Evolutionary conservation across 2,888 invertebrate genomes (phyloP).

Genomic region (Apoderus coryli): DNA sequence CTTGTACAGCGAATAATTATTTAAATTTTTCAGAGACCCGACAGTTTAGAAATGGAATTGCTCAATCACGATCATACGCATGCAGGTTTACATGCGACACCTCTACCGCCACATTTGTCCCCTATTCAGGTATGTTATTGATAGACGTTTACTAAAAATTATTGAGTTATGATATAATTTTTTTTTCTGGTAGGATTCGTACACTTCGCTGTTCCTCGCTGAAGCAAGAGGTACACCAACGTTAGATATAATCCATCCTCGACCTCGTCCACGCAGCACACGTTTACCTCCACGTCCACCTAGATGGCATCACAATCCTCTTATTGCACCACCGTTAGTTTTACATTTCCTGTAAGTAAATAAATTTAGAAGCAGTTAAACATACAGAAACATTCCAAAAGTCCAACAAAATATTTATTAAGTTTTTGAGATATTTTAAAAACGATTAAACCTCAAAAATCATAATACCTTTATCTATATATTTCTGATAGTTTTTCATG

Average conservation of each 20-base stretch:
- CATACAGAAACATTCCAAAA: no score
- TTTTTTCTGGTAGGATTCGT: background rate
- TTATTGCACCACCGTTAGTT: constrained; percentile 24
- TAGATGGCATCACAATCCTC: constrained; percentile 34
- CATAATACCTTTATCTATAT: no score
- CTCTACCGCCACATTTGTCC: constrained; percentile 31
- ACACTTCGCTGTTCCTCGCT: constrained; percentile 26
- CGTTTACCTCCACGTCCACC: constrained; percentile 25
- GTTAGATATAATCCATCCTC: constrained; percentile 32
- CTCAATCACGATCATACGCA: no score
- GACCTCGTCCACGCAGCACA: constrained; percentile 24
- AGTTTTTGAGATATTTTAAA: no score
- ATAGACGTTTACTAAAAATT: constrained; percentile 14
- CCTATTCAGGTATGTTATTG: constrained; percentile 32
- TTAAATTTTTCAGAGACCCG: no score
- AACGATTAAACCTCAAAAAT: no score
- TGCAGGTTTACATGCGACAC: no score
- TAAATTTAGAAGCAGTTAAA: no score
- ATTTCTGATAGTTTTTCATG: no score
- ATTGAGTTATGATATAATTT: background rate
- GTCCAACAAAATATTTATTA: no score
- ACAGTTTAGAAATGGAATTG: constrained; percentile 30
- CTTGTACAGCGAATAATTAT: no score
- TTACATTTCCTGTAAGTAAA: no score
- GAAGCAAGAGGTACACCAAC: constrained; percentile 33